Evolutionary conservation across 2,797 vertebrate genomes (phyloP).

Genomic region (Oreochromis mossambicus): DNA sequence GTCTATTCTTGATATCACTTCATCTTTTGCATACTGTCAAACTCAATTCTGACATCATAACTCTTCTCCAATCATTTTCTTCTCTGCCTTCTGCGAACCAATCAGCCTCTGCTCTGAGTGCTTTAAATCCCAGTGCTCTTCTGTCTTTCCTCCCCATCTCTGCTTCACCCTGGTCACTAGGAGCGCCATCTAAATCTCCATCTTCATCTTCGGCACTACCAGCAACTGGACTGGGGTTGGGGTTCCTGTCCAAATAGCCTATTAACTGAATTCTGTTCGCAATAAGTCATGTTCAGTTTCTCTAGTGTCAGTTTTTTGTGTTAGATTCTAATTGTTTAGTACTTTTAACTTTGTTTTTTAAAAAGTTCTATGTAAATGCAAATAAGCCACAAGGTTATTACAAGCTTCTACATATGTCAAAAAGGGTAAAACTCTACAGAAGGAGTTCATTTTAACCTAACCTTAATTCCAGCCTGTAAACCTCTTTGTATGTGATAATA

Average conservation of each 20-base stretch:
- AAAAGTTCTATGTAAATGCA: not conserved
- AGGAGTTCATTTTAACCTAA: not conserved
- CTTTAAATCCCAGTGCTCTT: not conserved
- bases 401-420: not conserved
- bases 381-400: not conserved
- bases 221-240: not conserved
- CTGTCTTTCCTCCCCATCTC: not conserved
- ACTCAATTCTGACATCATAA: not conserved
- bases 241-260: not conserved
- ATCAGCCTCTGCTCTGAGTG: not conserved
- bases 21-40: not conserved
- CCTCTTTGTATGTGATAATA: not conserved
- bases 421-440: not conserved
- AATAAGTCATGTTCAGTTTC: not conserved
- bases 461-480: not conserved
- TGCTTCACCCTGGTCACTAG: not conserved
- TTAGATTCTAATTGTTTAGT: not conserved
- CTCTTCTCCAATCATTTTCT: not conserved
- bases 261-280: not conserved
- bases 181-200: not conserved
- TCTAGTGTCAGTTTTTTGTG: not conserved
- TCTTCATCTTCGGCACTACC: not conserved
- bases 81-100: accelerated
- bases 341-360: not conserved
- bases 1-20: not conserved